Base-by-base conservation (phyloP, 2,888 invertebrate genomes). In the Thymelicus acteon region DNA sequence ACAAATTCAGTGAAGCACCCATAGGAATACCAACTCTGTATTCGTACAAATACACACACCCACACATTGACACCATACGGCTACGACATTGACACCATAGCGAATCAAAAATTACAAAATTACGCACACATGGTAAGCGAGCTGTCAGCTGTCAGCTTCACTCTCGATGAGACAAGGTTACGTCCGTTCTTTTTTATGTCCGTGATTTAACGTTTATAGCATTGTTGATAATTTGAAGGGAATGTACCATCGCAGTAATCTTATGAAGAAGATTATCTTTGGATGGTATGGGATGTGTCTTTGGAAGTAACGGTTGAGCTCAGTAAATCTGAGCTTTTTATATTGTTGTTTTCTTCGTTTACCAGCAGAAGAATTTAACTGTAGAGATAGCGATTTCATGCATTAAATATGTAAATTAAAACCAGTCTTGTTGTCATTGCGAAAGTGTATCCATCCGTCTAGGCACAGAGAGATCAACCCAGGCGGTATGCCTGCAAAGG, bases 161-260 rank as follows among this genome's bases (percentile, higher is more conserved):
- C n/a, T n/a, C n/a, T n/a, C n/a, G n/a, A n/a, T n/a, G n/a, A n/a
- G n/a, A n/a, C n/a, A n/a, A n/a, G n/a, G n/a, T n/a, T n/a, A n/a
- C n/a, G n/a, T n/a, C n/a, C n/a, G n/a, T n/a, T n/a, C n/a, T n/a
- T n/a, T n/a, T n/a, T n/a, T n/a, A n/a, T n/a, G n/a, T n/a, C n/a
- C n/a, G n/a, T n/a, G n/a, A n/a, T n/a, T n/a, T n/a, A 61, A 44
- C 63, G n/a, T 62, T 57, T 57, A 31, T 19, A 52, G 57, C 57
- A 57, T 57, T 54, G 47, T 70, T 57, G 61, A 61, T 62, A 81
- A 80, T 73, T 81, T 81, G 78, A 79, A 80, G 76, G 82, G 85
- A 82, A 80, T 79, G 86, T 90, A 87, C 88, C 88, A 82, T 92
- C 92, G 77, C 81, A 85, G 86, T 91, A 88, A 91, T 93, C 93